Percentiles rank a stretch among this genome's conserved stretches.
These are phyloP conservation scores for Tolypeutes matacus DNA, from an alignment of 2,797 vertebrate species.

Conservation along the genomic window DNA sequence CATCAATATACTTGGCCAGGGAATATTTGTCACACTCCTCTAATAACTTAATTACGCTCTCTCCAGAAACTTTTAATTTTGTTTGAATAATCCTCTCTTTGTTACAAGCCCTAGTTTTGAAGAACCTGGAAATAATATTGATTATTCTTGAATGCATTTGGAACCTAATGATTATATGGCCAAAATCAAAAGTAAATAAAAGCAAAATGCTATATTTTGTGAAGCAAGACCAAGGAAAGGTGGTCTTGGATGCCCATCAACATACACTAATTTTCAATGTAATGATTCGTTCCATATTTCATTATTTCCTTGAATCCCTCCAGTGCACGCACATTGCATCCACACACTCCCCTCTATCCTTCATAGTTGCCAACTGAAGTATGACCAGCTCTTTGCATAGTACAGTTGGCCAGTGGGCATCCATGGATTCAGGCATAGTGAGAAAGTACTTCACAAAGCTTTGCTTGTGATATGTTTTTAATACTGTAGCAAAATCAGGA, in stretches of 20 bases:
- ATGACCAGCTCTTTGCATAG: background rate
- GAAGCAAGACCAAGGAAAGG: background rate
- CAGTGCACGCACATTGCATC: background rate
- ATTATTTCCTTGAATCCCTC: background rate
- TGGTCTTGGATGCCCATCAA: background rate
- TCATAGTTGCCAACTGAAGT: background rate
- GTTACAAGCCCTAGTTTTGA: background rate
- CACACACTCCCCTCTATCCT: background rate
- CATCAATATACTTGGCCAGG: background rate
- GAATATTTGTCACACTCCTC: background rate
- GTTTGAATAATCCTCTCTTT: background rate
- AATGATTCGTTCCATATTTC: background rate
- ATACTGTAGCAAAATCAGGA: background rate
- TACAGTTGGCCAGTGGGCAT: background rate
- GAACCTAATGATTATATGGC: background rate
- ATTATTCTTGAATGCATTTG: background rate
- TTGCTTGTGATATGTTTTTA: background rate
- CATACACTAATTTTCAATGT: background rate
- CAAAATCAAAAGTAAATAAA: slow-evolving; percentile 8
- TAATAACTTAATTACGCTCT: background rate
- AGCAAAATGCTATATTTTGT: background rate
- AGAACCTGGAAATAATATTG: background rate
- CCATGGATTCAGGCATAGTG: background rate
- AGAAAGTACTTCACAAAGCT: background rate
- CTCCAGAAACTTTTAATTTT: slow-evolving; percentile 1